Percentiles rank a stretch among this genome's conserved stretches.
Conservation (phyloP, 2,113 vertebrate species). For the Dasypus novemcinctus region DNA sequence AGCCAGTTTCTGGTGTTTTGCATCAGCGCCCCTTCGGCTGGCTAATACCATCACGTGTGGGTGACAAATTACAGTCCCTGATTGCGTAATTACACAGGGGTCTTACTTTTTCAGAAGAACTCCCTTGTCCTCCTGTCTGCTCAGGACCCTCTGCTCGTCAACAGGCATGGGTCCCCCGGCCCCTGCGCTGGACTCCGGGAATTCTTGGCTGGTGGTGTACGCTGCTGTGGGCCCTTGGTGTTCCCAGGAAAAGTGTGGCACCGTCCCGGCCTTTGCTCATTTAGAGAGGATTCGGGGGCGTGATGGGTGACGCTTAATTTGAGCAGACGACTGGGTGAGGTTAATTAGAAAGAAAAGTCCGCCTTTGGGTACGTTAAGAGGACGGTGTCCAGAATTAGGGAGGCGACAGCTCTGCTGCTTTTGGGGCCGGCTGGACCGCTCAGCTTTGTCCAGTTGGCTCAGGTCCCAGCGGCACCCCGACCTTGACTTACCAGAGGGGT, state of each 20-base stretch:
- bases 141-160: not conserved
- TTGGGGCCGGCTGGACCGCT: rapidly evolving
- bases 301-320: not conserved
- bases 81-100: not conserved
- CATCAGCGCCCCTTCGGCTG: too few relatives aligned
- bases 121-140: rapidly evolving
- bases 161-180: not conserved
- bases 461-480: not conserved
- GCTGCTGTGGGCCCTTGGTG: not conserved
- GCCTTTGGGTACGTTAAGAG: not conserved
- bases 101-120: not conserved
- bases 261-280: not conserved
- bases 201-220: not conserved
- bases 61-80: not conserved
- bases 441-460: not conserved
- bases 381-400: not conserved
- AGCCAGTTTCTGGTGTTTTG: too few relatives aligned
- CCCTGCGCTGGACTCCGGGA: rapidly evolving
- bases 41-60: rapidly evolving
- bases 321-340: not conserved
- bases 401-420: not conserved
- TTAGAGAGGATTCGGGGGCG: not conserved
- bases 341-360: not conserved
- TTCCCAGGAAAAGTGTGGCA: not conserved
- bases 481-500: not conserved